Evolutionary conservation across 2,113 vertebrate species (phyloP).

Genomic region (Pomatorhinus ruficollis): DNA sequence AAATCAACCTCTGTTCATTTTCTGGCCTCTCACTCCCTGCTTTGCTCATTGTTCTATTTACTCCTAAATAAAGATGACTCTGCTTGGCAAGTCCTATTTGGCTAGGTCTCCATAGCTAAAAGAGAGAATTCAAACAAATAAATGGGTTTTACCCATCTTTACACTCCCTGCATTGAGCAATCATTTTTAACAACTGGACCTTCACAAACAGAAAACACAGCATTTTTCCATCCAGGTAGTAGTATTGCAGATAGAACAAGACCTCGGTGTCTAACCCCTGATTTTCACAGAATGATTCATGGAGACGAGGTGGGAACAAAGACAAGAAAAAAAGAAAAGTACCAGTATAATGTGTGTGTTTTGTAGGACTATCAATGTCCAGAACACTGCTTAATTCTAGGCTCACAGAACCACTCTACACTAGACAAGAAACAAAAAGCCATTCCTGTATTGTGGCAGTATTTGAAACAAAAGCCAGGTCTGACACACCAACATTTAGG

Average conservation of each 20-base stretch:
- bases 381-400: background rate
- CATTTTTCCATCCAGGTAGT: background rate
- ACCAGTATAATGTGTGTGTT: background rate
- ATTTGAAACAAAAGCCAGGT: background rate
- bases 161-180: background rate
- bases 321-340: background rate
- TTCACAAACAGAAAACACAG: background rate
- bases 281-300: background rate
- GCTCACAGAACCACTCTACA: background rate
- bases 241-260: background rate
- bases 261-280: fast-evolving
- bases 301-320: background rate
- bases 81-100: background rate
- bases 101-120: background rate
- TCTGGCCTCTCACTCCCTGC: background rate
- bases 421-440: background rate
- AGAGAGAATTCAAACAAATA: background rate
- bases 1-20: background rate
- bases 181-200: background rate
- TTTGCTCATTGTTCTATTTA: background rate
- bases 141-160: background rate
- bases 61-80: background rate
- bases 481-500: background rate
- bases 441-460: background rate
- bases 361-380: background rate